Evolutionary conservation across 2,888 invertebrate genomes (phyloP), one percentile per base, ranked within the genome.

Genomic region (Cyclophora albipunctata): DNA sequence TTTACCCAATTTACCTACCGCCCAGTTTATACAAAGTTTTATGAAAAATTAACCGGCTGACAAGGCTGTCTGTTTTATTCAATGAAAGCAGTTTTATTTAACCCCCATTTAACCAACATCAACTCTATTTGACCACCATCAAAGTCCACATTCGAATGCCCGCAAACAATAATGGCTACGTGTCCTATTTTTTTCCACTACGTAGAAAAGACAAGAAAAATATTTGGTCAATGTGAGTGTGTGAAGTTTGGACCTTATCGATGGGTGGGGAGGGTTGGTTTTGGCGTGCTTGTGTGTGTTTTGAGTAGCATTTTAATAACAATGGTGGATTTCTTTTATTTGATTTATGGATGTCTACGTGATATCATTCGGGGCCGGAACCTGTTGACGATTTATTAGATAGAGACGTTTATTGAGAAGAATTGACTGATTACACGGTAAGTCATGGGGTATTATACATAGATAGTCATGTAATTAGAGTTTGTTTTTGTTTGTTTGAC

Each of bases 191-290:
- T 67, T 60, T 63, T 55, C 58, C 60, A 60, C 53, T 64, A 58
- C 57, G 56, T 51, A 53, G 53, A 68, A 37, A 66, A 64, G 66
- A 64, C 53, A 55, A 55, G 59, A 54, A 73, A 72, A 71, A 73
- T 68, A 72, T 74, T 75, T 71, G 73, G 69, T 67, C 71, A 71
- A 55, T 48, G 57, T 55, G 54, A 55, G 55, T 53, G 50, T 54
- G 48, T 46, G 6, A 47, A 64, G 49, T 51, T 59, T 58, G 20
- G 37, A 48, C 63, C 59, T 48, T 66, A 47, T 7, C 0, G 0
- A 3, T 3, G 0, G 0, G 34, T 0, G 2, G 4, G 5, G 54
- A 62, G 40, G 50, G 65, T 58, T 33, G n/a, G 41, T 53, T 61
- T 63, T 58, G 46, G 50, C 40, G 4, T 55, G 48, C 7, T 4